Base-by-base conservation (phyloP, 2,797 vertebrate species). In the Salarias fasciatus region DNA sequence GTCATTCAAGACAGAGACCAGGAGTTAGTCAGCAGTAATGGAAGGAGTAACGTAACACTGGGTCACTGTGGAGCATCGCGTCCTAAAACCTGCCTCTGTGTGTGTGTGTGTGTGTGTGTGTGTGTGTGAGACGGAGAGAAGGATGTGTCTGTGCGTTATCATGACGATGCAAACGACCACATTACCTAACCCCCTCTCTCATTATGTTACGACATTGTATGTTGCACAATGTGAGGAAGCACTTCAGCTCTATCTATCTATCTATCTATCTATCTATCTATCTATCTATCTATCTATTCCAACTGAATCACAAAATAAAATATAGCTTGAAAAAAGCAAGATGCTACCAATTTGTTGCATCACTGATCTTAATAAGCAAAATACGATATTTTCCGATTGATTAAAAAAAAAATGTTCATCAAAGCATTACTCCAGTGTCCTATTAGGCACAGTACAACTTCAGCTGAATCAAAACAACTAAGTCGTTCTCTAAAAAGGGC, bases 1-100 rank as follows among this genome's bases (percentile, higher is more conserved):
- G 86, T 89, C 83, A 86, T 75, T 86, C 82, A 86, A 84, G 80
- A 63, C 61, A 67, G 38, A 65, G 58, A 68, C 65, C 50, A 52
- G 44, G 79, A 69, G 73, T 88, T 91, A 82, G 89, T 90, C 89
- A 89, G 89, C 87, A 87, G 79, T 89, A 87, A 84, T 83, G 79
- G 83, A 89, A 84, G 83, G 72, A 84, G 90, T 69, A 88, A 87
- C 72, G 69, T 55, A 63, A 91, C 51, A 66, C 84, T 59, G 69
- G 72, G 61, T 71, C 79, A 69, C n/a, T 72, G 82, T 72, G 45
- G 71, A 72, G 68, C 63, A 54, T 49, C 10, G 4, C 79, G 69
- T 72, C 72, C 72, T 77, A 18, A 84, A 71, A 82, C 51, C 31
- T 41, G 43, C 31, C 33, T 31, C 53, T 61, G 65, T 58, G 63